A percentile compares a stretch with the other conserved stretches of the same genome.
Evolutionary conservation across 2,888 invertebrate genomes (phyloP).

Genomic region (Acleris sparsana): DNA sequence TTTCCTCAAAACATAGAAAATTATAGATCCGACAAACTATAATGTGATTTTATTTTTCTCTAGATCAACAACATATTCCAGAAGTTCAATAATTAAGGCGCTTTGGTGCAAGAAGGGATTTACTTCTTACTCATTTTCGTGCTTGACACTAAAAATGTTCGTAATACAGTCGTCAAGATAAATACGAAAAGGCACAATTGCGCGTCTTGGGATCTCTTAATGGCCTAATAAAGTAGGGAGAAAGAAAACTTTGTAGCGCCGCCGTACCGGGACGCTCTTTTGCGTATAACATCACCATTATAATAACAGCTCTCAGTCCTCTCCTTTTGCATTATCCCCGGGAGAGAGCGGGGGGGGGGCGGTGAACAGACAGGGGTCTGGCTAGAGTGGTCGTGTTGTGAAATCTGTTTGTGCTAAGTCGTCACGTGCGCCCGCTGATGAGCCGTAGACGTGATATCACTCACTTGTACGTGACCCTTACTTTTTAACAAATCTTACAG

Average conservation of each 20-base stretch:
- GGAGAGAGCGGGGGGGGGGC: slow-evolving; percentile 41
- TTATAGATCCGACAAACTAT: too few species aligned
- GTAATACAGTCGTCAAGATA: slow-evolving; percentile 67
- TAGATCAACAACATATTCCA: too few species aligned
- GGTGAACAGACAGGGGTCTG: slow-evolving; percentile 51
- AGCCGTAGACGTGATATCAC: slow-evolving; percentile 82
- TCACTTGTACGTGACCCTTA: slow-evolving; percentile 78
- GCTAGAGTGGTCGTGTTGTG: slow-evolving; percentile 65
- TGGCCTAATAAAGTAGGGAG: slow-evolving; percentile 78
- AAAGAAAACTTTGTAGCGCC: slow-evolving; percentile 74
- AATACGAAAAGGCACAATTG: slow-evolving; percentile 69
- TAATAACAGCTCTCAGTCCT: slow-evolving; percentile 54
- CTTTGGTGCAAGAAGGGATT: too few species aligned
- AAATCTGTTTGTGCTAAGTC: slow-evolving; percentile 82
- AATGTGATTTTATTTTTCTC: too few species aligned
- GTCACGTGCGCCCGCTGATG: slow-evolving; percentile 82
- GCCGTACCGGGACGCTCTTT: slow-evolving; percentile 65
- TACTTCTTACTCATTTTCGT: neutral
- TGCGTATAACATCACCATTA: slow-evolving; percentile 74
- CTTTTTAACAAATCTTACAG: slow-evolving; percentile 70
- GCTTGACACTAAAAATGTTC: slow-evolving; percentile 51
- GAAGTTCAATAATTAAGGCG: neutral
- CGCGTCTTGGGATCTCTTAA: slow-evolving; percentile 78
- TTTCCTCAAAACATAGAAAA: too few species aligned
- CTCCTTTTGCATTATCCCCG: slow-evolving; percentile 47